These are phyloP conservation scores for Temnothorax nylanderi DNA, from an alignment of 1,140 invertebrate genomes.

Conservation along the genomic window DNA sequence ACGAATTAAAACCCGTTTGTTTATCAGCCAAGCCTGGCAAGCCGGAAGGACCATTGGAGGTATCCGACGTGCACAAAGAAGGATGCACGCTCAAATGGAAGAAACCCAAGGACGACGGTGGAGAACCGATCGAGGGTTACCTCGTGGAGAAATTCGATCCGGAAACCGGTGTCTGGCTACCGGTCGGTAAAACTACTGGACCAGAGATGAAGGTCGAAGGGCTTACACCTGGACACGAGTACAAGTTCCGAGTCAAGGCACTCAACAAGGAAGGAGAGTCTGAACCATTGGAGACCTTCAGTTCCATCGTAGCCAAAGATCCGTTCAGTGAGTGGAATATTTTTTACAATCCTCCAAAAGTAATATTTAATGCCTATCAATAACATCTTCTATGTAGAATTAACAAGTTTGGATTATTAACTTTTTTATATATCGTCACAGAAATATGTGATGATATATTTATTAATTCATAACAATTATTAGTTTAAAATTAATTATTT, in stretches of 20 bases:
- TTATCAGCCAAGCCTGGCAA: conserved; percentile 93
- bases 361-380: not conserved
- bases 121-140: conserved; percentile 97
- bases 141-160: conserved; percentile 98
- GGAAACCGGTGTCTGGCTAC: conserved; percentile 95
- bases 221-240: conserved; percentile 96
- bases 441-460: not conserved
- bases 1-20: not conserved
- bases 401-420: not conserved
- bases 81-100: conserved; percentile 99
- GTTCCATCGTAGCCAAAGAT: conserved; percentile 98
- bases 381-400: not conserved
- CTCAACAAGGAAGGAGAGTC: conserved; percentile 98
- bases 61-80: conserved; percentile 97
- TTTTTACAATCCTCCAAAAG: not conserved
- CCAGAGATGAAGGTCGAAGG: conserved; percentile 96
- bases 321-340: conserved; percentile 93
- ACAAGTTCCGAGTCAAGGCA: conserved; percentile 99
- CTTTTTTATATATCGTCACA: not conserved
- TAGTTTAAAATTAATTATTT: not conserved
- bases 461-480: not conserved
- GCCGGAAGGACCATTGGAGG: conserved; percentile 97
- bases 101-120: conserved; percentile 98
- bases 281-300: conserved; percentile 97
- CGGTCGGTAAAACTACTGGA: conserved; percentile 92